Evolutionary conservation across 2,797 vertebrate genomes (phyloP).

Genomic region (Danio choprae): DNA sequence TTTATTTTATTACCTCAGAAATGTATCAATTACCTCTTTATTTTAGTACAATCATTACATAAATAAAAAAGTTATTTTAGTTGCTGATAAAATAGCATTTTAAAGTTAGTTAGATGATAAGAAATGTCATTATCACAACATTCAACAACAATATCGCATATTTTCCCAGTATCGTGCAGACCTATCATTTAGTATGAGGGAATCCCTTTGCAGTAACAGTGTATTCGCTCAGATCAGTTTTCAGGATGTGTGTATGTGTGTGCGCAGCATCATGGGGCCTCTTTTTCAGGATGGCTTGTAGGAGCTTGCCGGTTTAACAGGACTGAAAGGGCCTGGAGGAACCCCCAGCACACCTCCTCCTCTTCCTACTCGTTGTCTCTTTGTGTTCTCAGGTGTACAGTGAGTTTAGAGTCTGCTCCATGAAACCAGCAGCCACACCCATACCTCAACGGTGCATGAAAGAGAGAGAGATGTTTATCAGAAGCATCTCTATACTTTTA

Average conservation of each 20-base stretch:
- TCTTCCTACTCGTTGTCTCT: conserved; percentile 3
- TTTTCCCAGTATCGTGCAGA: too few relatives aligned
- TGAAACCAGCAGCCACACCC: conserved; percentile 55
- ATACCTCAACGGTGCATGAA: conserved; percentile 67
- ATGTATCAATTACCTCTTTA: too few relatives aligned
- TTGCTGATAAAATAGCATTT: too few relatives aligned
- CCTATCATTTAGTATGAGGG: neutral
- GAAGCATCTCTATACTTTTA: conserved; percentile 54
- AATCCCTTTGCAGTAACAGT: conserved; percentile 25
- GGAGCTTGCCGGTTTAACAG: conserved; percentile 55
- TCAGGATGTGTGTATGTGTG: conserved; percentile 41
- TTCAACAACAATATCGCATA: too few relatives aligned
- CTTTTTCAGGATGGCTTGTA: conserved; percentile 57
- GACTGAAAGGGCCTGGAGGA: conserved; percentile 61
- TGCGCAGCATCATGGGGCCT: conserved; percentile 47
- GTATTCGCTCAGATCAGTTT: neutral
- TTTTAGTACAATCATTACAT: too few relatives aligned
- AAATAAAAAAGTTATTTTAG: too few relatives aligned
- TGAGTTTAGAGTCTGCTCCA: conserved; percentile 59
- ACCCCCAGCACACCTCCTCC: conserved; percentile 42
- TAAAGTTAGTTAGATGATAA: too few relatives aligned
- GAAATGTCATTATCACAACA: too few relatives aligned
- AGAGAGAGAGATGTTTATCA: conserved; percentile 54
- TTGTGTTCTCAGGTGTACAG: conserved; percentile 65
- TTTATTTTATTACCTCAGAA: too few relatives aligned